A percentile compares a stretch with the other conserved stretches of the same genome.
Conservation (phyloP, 2,113 vertebrate genomes). For the Lepus timidus region DNA sequence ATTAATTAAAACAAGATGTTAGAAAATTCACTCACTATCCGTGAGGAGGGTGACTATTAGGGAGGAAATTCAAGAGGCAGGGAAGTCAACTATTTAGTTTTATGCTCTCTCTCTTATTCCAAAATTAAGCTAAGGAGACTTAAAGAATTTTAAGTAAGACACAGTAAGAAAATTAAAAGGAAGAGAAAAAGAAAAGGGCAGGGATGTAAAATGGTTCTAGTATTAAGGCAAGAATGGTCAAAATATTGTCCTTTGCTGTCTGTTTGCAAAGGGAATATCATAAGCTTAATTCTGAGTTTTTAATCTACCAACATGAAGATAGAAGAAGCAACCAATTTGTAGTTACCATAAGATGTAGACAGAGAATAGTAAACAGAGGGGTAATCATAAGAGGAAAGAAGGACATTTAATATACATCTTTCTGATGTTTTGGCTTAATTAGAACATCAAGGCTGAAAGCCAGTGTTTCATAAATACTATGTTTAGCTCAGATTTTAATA, state of each 20-base stretch:
- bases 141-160: neutral
- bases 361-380: neutral
- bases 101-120: neutral
- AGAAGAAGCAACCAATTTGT: neutral
- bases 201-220: neutral
- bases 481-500: neutral
- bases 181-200: neutral
- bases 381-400: neutral
- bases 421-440: neutral
- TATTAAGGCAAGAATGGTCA: neutral
- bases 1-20: neutral
- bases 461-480: neutral
- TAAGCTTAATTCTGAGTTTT: neutral
- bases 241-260: accelerated
- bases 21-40: neutral
- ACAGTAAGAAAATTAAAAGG: neutral
- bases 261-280: neutral
- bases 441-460: neutral
- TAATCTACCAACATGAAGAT: neutral
- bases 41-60: neutral
- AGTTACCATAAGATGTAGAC: neutral
- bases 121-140: slow-evolving; percentile 23
- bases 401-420: neutral
- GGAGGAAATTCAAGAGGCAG: neutral
- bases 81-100: neutral